These are phyloP conservation scores for Ibycter americanus DNA, from an alignment of 2,797 vertebrate species.

Conservation along the genomic window DNA sequence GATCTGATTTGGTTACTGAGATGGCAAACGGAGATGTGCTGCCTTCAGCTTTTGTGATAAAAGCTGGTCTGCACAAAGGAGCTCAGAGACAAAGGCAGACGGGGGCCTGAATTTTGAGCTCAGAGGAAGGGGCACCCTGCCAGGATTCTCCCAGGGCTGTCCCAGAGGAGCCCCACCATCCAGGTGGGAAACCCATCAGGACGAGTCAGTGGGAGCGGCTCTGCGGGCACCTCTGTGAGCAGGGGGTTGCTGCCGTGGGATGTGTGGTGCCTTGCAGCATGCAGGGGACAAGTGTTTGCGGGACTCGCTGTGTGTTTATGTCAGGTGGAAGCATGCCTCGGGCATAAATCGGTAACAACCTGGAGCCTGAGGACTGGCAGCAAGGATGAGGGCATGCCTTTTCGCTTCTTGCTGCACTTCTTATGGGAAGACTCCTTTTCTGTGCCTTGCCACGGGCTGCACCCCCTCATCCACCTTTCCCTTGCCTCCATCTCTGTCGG, in stretches of 20 bases:
- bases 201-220: background rate
- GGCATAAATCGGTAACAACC: fast-evolving
- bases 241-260: background rate
- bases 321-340: background rate
- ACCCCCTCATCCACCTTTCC: background rate
- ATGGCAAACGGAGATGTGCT: background rate
- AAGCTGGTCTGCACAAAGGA: background rate
- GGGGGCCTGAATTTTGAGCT: fast-evolving
- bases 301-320: no score
- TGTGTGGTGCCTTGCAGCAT: background rate
- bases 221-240: background rate
- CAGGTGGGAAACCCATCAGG: background rate
- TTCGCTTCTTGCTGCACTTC: background rate
- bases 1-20: background rate
- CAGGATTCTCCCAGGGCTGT: background rate
- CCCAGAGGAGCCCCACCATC: background rate
- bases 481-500: fast-evolving
- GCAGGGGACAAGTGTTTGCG: background rate
- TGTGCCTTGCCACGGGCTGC: background rate
- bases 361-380: background rate
- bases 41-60: background rate
- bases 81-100: background rate
- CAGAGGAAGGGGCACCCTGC: background rate
- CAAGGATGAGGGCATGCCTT: background rate
- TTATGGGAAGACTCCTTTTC: background rate